Conservation (phyloP, 2,113 vertebrate genomes). For the Anguilla japonica region DNA sequence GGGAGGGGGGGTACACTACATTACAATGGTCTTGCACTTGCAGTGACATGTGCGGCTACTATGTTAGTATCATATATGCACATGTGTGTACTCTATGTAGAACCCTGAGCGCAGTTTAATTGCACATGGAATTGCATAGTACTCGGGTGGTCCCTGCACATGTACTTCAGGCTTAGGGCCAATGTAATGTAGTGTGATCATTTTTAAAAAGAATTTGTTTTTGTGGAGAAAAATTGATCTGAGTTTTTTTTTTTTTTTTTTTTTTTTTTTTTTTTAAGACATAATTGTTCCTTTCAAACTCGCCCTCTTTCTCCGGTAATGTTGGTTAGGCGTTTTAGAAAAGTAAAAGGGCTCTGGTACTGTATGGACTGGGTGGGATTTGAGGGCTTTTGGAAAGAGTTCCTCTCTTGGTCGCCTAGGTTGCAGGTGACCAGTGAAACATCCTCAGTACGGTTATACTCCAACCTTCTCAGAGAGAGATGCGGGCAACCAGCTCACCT, state of each 20-base stretch:
- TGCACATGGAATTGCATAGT: background rate
- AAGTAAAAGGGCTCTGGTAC: background rate
- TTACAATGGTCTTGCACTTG: background rate
- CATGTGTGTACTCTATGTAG: background rate
- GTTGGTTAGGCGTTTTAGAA: slow-evolving; percentile 34
- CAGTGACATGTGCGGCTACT: background rate
- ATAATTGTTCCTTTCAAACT: slow-evolving; percentile 47
- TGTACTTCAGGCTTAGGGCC: background rate
- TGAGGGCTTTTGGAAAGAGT: background rate
- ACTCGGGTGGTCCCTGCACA: background rate
- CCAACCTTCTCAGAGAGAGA: background rate
- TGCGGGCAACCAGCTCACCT: background rate
- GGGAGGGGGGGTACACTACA: background rate
- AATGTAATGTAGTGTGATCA: background rate
- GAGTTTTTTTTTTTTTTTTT: slow-evolving; percentile 28
- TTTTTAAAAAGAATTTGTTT: slow-evolving; percentile 60
- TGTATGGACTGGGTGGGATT: background rate
- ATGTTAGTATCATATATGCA: background rate
- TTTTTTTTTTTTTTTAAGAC: slow-evolving; percentile 15
- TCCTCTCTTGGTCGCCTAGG: background rate
- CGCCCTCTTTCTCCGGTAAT: slow-evolving; percentile 6
- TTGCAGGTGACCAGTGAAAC: background rate
- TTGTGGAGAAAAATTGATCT: slow-evolving; percentile 51
- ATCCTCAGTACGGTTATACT: background rate
- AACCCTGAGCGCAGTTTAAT: background rate